Evolutionary conservation across 2,888 invertebrate species (phyloP).

Genomic region (Ditylenchus weischeri): DNA sequence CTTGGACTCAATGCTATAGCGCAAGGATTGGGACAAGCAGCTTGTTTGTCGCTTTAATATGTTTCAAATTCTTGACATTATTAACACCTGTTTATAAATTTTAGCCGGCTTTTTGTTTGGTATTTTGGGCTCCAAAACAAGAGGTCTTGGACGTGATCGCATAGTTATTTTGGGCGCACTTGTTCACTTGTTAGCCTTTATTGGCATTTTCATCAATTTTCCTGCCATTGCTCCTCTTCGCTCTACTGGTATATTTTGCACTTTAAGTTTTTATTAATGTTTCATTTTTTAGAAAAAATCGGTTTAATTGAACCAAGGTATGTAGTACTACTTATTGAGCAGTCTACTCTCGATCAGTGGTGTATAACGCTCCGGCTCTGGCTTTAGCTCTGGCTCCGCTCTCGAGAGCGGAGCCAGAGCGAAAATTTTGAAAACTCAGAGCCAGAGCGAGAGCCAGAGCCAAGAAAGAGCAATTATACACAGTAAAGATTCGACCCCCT

Average conservation of each 20-base stretch:
- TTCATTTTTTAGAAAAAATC: not conserved
- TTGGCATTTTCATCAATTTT: conserved; percentile 32
- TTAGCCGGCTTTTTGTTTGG: conserved; percentile 25
- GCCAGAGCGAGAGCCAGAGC: too few species aligned
- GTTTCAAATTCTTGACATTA: too few species aligned
- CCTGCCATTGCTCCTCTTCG: conserved; percentile 33
- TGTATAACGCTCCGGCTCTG: too few species aligned
- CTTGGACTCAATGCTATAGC: conserved; percentile 29
- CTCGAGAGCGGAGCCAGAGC: too few species aligned
- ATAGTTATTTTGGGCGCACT: conserved; percentile 36
- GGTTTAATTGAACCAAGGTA: conserved; percentile 33
- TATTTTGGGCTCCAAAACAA: conserved; percentile 21
- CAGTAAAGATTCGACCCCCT: too few species aligned
- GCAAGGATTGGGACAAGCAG: conserved; percentile 24
- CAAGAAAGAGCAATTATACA: too few species aligned
- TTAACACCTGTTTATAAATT: too few species aligned
- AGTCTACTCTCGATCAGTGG: too few species aligned
- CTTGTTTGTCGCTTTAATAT: too few species aligned
- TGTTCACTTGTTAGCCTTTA: conserved; percentile 30
- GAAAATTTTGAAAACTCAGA: too few species aligned
- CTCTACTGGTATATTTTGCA: conserved; percentile 17
- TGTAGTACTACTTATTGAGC: conserved; percentile 15
- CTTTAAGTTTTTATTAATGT: too few species aligned
- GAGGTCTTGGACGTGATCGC: conserved; percentile 23
- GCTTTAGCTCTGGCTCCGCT: too few species aligned